Base-by-base conservation (phyloP, 2,888 invertebrate genomes). In the Hylaea fasciaria region DNA sequence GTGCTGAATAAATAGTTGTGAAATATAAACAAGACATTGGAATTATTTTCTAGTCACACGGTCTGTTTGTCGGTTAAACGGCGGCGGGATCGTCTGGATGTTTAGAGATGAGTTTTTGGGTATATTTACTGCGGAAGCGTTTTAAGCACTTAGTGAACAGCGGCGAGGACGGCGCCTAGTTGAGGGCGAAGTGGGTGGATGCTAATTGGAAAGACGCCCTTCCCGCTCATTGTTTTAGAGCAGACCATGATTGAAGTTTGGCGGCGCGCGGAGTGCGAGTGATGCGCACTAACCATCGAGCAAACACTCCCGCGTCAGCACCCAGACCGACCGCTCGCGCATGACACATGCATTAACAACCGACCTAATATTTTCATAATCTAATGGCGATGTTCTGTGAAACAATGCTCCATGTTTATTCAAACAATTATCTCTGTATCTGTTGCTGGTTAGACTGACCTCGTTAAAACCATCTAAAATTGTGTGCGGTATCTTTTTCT, bases 321-420 rank as follows among this genome's bases (percentile, higher is more conserved):
- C 81, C 74, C 52, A 37, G 71, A 70, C 78, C 77, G 79, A 74
- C 82, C 82, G 84, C 83, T 76, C 73, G 87, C 80, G 89, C 91
- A 91, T 91, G 92, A 91, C 90, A 91, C 91, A 89, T 88, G 87
- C 90, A 91, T 92, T 91, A 92, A 91, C 92, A 86, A 73, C 84
- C 85, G 81, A 86, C 89, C 91, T 91, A 91, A 92, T 91, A 91
- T 91, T 91, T 91, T 91, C 91, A 91, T 91, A 91, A 92, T 91
- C 91, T 92, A 91, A 92, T 91, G 91, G 91, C 91, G 86, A 91
- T 91, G 91, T 89, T 91, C 89, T 90, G 87, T 91, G 90, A 91
- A 92, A 91, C 91, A 91, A 91, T 90, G 84, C 83, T 86, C 69
- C 55, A 66, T 86, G 91, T 91, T 90, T 90, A 85, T 76, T 86